Percentiles rank a stretch among this genome's conserved stretches.
phyloP scores from a whole-genome alignment of 2,113 vertebrate genomes.

The Eclectus roratus region DNA sequence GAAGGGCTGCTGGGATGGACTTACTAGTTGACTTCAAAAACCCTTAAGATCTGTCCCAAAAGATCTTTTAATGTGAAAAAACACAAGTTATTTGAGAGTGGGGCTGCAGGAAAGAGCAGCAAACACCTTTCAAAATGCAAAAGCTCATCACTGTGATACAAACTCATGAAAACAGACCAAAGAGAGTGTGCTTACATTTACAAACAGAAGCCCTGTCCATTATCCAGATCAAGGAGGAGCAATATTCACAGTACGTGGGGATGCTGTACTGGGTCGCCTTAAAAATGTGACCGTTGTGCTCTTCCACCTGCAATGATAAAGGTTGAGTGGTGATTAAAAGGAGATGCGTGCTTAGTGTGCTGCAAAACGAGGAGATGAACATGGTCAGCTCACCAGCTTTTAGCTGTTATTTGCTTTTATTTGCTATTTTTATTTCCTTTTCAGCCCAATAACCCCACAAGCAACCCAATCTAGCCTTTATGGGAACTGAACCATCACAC shows the following conservation, averaged over 20 bases:
- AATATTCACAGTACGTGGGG: slow-evolving; percentile 97
- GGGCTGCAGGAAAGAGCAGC: not conserved
- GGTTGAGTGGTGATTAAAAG: not conserved
- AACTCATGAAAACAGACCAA: not conserved
- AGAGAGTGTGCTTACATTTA: slow-evolving; percentile 82
- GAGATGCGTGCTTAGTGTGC: not conserved
- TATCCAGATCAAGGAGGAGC: slow-evolving; percentile 98
- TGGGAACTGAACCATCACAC: rapidly evolving
- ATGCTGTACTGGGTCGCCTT: slow-evolving; percentile 98
- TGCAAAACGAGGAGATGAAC: not conserved
- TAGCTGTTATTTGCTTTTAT: not conserved
- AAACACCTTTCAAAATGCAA: not conserved
- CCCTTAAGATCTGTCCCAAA: not conserved
- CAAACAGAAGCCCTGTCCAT: slow-evolving; percentile 98
- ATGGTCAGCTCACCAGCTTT: not conserved
- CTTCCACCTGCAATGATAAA: slow-evolving; percentile 85
- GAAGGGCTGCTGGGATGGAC: not conserved
- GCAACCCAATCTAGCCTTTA: not conserved
- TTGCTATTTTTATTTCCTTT: not conserved
- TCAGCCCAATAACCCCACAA: not conserved
- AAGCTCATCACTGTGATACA: not conserved
- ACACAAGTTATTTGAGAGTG: not conserved
- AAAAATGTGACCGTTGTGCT: slow-evolving; percentile 98
- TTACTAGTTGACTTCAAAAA: not conserved
- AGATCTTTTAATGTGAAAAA: not conserved